Base-by-base conservation (phyloP, 2,113 vertebrate species). In the Eonycteris spelaea region DNA sequence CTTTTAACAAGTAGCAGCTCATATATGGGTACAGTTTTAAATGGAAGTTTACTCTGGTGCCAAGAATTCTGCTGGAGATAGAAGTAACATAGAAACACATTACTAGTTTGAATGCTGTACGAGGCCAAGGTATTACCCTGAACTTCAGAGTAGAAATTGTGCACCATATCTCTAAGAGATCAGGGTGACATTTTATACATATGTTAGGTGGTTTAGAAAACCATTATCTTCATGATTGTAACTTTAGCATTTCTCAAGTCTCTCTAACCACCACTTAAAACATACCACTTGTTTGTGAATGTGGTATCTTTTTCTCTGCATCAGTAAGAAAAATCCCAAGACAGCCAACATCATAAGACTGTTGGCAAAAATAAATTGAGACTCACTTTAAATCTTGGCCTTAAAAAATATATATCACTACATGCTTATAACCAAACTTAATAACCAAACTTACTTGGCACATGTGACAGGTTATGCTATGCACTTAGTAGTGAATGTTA, bases 331-430 rank as follows among this genome's bases (percentile, higher is more conserved):
- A 75, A 33, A 84, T 75, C 71, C 65, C 79, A 53, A 74, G 86
- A 78, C 13, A 59, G 67, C 73, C 2, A 73, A 43, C 43, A 77
- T 45, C 40, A 57, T 22, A 93, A 96, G 74, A 67, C 9, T 67
- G 7, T 22, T 83, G n/a, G 61, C 57, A 94, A 95, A 91, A 94
- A 51, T 57, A 90, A 55, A 63, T 55, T 78, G 35, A 59, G 73
- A 80, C 38, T 70, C 30, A 61, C 73, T 92, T 97, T 59, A 94
- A 94, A 94, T 91, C 21, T 89, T 93, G 91, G 51, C 82, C 67
- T 89, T 92, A 40, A 74, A 82, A 40, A 80, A 59, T 82, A 35
- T 59, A 2, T 48, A 79, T 33, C 43, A 79, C 48, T 75, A 77
- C 16, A 4, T 74, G 21, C 30, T 91, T 40, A 94, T 51, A 87